Evolutionary conservation across 2,113 vertebrate species (phyloP).

Genomic region (Castor canadensis): DNA sequence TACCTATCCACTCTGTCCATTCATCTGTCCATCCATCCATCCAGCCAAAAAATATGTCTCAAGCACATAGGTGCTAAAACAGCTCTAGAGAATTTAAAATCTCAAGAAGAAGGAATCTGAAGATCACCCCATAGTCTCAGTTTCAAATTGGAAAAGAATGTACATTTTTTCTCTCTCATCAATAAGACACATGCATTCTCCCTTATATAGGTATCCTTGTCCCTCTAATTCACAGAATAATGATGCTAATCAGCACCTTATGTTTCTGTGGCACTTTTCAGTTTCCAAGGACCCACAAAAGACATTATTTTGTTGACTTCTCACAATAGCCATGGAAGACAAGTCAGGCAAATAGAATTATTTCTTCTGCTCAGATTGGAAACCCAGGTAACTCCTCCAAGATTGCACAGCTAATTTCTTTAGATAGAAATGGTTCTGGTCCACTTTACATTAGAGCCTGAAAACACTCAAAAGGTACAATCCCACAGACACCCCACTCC

Average conservation of each 20-base stretch:
- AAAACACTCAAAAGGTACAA: neutral
- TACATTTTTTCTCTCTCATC: neutral
- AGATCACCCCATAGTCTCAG: neutral
- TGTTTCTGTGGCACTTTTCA: neutral
- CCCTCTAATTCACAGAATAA: neutral
- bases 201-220: neutral
- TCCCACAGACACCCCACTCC: neutral
- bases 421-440: neutral
- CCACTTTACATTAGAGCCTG: fast-evolving
- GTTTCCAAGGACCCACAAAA: neutral
- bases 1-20: too few species aligned
- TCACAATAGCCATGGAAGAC: neutral
- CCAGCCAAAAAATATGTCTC: neutral
- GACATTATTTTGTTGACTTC: neutral
- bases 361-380: neutral
- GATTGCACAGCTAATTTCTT: neutral
- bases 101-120: neutral
- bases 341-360: neutral
- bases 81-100: neutral
- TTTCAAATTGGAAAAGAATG: neutral
- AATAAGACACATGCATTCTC: neutral
- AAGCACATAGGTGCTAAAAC: neutral
- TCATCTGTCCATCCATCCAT: fast-evolving
- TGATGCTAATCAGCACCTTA: neutral
- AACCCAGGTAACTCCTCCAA: neutral